Evolutionary conservation across 2,888 invertebrate species (phyloP).

Genomic region (Drosophila prolongata): DNA sequence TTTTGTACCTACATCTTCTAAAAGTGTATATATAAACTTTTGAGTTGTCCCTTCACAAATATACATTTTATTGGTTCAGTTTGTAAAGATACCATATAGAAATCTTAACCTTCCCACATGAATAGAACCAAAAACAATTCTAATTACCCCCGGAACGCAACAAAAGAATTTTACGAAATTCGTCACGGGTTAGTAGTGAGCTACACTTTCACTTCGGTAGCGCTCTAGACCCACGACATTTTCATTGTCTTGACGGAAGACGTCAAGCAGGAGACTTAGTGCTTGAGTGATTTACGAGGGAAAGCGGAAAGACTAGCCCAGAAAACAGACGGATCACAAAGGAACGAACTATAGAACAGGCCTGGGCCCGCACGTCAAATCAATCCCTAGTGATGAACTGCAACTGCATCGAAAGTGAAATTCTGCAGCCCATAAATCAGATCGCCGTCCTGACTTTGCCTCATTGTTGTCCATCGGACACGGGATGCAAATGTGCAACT

Average conservation of each 20-base stretch:
- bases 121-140: conserved; percentile 13
- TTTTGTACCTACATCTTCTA: too few species aligned
- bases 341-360: conserved; percentile 32
- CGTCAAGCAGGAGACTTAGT: conserved; percentile 32
- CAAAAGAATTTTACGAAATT: conserved; percentile 29
- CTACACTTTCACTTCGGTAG: conserved; percentile 51
- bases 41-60: too few species aligned
- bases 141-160: conserved; percentile 20
- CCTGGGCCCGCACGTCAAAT: conserved; percentile 38
- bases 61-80: too few species aligned
- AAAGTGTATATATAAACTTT: too few species aligned
- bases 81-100: too few species aligned
- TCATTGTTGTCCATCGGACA: conserved; percentile 53
- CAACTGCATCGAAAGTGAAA: conserved; percentile 68
- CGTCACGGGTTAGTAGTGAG: conserved; percentile 9
- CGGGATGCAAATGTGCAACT: conserved; percentile 66
- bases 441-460: conserved; percentile 18
- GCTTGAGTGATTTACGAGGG: conserved; percentile 71
- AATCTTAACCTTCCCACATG: background rate
- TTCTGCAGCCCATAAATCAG: conserved; percentile 61
- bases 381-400: conserved; percentile 34
- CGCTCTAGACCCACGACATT: conserved; percentile 21
- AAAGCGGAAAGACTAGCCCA: conserved; percentile 27
- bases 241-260: conserved; percentile 42
- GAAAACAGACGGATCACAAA: conserved; percentile 26